Evolutionary conservation across 2,113 vertebrate species (phyloP).

Genomic region (Ahaetulla prasina): DNA sequence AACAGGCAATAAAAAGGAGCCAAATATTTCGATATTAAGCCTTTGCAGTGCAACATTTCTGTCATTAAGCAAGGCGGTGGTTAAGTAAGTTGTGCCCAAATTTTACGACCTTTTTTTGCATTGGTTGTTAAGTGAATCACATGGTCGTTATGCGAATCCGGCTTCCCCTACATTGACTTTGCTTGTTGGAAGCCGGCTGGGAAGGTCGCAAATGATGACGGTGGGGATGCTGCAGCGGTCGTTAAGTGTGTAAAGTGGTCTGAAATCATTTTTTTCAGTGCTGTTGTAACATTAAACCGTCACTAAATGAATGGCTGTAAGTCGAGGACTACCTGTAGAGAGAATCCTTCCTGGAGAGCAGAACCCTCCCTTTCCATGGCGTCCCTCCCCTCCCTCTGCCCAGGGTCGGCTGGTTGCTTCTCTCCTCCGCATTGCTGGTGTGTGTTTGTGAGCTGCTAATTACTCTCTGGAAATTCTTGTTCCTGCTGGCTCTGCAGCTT

Average conservation of each 20-base stretch:
- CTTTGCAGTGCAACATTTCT: not conserved
- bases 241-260: not conserved
- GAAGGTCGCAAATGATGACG: not conserved
- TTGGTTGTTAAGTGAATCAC: not conserved
- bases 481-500: not conserved
- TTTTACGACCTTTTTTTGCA: not conserved
- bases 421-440: not conserved
- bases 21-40: not conserved
- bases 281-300: not conserved
- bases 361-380: not conserved
- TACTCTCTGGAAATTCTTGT: not conserved
- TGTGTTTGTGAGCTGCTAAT: not conserved
- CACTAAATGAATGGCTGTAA: not conserved
- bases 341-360: not conserved
- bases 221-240: not conserved
- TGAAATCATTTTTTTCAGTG: too few relatives aligned
- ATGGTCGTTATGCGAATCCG: not conserved
- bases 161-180: not conserved
- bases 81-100: not conserved
- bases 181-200: not conserved
- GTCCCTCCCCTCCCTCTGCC: too few relatives aligned
- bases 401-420: not conserved
- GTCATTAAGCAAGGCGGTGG: not conserved
- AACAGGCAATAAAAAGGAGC: not conserved
- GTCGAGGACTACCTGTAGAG: not conserved